These are phyloP conservation scores for Epizoanthus stellaris DNA, from an alignment of 92 coral and sea anemone genomes.

Conservation along the genomic window DNA sequence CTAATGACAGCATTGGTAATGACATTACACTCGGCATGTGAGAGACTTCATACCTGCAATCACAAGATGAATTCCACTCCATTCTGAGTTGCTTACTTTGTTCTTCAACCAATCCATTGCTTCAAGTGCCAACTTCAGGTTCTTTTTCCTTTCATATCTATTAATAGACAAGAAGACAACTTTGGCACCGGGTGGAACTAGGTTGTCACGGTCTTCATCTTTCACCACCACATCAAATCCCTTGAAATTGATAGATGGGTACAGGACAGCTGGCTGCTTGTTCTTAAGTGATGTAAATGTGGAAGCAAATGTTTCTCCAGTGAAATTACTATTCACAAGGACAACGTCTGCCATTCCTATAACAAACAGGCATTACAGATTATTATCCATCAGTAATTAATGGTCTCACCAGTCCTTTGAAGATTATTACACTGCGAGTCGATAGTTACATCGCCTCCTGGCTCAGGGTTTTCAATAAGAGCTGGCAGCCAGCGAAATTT, in stretches of 20 bases:
- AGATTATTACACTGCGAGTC: too few species aligned
- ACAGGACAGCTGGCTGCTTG: slow-evolving; percentile 79
- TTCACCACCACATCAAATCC: slow-evolving; percentile 73
- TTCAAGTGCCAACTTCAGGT: slow-evolving; percentile 85
- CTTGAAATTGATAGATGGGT: slow-evolving; percentile 91
- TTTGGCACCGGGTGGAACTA: slow-evolving; percentile 84
- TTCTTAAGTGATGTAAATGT: slow-evolving; percentile 78
- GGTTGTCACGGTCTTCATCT: slow-evolving; percentile 55
- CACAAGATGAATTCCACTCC: slow-evolving; percentile 82
- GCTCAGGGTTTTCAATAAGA: too few species aligned
- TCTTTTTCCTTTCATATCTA: slow-evolving; percentile 96
- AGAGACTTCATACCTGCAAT: slow-evolving; percentile 79
- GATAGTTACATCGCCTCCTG: too few species aligned
- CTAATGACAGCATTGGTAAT: too few species aligned
- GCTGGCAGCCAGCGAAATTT: too few species aligned
- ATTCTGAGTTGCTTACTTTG: slow-evolving; percentile 66
- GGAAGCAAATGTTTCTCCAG: slow-evolving; percentile 85
- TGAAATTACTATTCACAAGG: slow-evolving; percentile 95
- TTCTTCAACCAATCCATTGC: slow-evolving; percentile 82
- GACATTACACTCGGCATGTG: not conserved
- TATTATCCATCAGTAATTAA: not conserved
- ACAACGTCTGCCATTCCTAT: slow-evolving; percentile 94
- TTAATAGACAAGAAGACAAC: slow-evolving; percentile 90
- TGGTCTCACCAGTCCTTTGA: too few species aligned
- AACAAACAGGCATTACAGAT: not conserved